Base-by-base conservation (phyloP, 2,797 vertebrate genomes). In the Peromyscus eremicus region DNA sequence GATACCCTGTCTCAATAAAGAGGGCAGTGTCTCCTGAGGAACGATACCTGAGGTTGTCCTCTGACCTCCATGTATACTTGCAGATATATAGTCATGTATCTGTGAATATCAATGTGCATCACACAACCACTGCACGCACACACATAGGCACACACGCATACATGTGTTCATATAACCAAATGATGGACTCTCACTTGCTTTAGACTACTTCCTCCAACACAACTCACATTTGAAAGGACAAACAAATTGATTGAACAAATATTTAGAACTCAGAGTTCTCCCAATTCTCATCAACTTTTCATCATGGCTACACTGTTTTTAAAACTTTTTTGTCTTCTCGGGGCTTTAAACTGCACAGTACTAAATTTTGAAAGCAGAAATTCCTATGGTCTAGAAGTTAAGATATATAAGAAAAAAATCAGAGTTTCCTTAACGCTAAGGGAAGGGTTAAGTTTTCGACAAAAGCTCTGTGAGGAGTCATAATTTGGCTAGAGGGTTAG, bases 291-390 rank as follows among this genome's bases (percentile, higher is more conserved):
- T 62, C 76, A 96, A 95, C 71, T 60, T 96, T 88, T 88, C 64
- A 57, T 95, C 71, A 86, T 46, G 46, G 5, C 10, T 17, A 55
- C 57, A 91, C 34, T 82, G 95, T 93, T 96, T 94, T 94, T 73
- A 14, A 92, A 95, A 97, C 79, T 5, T 1, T 3, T 64, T 49
- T 89, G 68, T 76, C 49, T 14, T 86, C 46, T 91, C 89, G 57
- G 64, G 62, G 32, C 94, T 93, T 96, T 71, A 91, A 95, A 85
- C 10, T 23, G 85, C 1, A 52, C 91, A 89, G 46, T 21, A 89
- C n/a, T 95, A 68, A 52, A 85, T 64, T 86, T 95, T 92, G 82
- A 85, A 96, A 97, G 46, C 66, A 70, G 12, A 17, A 66, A 40
- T 34, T 71, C 17, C 46, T 7, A 52, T 62, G 13, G 14, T 91